These are phyloP conservation scores for Ormia ochracea DNA, from an alignment of 2,888 invertebrate species.

Conservation along the genomic window DNA sequence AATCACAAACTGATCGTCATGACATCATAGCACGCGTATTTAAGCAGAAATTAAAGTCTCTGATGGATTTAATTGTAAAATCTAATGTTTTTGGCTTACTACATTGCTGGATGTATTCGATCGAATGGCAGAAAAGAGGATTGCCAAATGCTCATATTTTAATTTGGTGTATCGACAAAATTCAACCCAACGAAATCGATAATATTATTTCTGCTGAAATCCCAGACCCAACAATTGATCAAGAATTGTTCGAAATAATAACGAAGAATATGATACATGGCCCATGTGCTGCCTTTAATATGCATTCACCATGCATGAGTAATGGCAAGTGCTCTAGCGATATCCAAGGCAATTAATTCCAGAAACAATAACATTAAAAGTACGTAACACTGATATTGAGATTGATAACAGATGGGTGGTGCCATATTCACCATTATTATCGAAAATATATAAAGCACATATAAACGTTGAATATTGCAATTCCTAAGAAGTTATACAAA, in stretches of 20 bases:
- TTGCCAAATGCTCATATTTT: too few species aligned
- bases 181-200: not conserved
- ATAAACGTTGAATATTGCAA: too few species aligned
- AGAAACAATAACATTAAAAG: too few species aligned
- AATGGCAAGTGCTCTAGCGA: too few species aligned
- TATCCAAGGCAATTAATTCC: too few species aligned
- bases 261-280: not conserved
- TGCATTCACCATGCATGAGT: not conserved
- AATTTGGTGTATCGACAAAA: not conserved
- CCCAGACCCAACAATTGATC: not conserved
- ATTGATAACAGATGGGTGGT: not conserved
- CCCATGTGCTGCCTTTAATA: not conserved
- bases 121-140: too few species aligned
- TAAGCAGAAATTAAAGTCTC: conserved; percentile 51
- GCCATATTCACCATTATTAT: too few species aligned
- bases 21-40: conserved; percentile 48
- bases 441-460: too few species aligned
- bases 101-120: not conserved
- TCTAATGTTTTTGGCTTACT: conserved; percentile 25
- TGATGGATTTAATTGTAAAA: conserved; percentile 60
- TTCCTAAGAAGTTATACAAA: too few species aligned
- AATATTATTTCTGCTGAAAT: not conserved
- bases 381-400: too few species aligned
- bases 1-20: conserved; percentile 34
- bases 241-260: not conserved